Percentiles rank a stretch among this genome's conserved stretches.
Conservation (phyloP, 1,140 invertebrate species). For the Euschistus heros region DNA sequence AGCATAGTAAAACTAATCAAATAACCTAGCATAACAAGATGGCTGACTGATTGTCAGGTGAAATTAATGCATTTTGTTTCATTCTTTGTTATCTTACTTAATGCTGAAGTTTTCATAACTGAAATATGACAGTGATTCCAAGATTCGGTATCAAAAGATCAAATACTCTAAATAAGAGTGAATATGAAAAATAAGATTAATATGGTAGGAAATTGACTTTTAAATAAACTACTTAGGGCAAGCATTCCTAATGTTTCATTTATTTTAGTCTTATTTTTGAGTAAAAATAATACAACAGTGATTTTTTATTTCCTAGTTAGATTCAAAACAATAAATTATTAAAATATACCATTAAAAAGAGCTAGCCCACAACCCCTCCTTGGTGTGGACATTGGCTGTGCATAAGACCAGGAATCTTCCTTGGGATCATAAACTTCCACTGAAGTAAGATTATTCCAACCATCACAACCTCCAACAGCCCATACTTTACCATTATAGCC, state of each 20-base stretch:
- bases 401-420: slow-evolving; percentile 41
- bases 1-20: too few species aligned
- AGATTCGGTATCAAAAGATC: too few species aligned
- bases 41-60: too few species aligned
- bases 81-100: too few species aligned
- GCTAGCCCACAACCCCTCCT: slow-evolving; percentile 56
- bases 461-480: slow-evolving; percentile 71
- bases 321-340: neutral
- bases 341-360: slow-evolving; percentile 44
- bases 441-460: slow-evolving; percentile 62
- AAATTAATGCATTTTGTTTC: too few species aligned
- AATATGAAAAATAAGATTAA: too few species aligned
- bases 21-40: too few species aligned
- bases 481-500: slow-evolving; percentile 54
- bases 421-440: slow-evolving; percentile 59
- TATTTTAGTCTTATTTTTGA: neutral
- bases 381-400: slow-evolving; percentile 48
- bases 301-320: neutral
- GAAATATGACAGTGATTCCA: too few species aligned
- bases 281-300: neutral
- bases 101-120: too few species aligned
- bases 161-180: too few species aligned
- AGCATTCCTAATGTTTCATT: neutral
- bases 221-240: too few species aligned
- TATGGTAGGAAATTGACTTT: too few species aligned